Evolutionary conservation across 2,888 invertebrate genomes (phyloP), one percentile per base, ranked within the genome.

Genomic region (Pharmacophagus antenor): DNA sequence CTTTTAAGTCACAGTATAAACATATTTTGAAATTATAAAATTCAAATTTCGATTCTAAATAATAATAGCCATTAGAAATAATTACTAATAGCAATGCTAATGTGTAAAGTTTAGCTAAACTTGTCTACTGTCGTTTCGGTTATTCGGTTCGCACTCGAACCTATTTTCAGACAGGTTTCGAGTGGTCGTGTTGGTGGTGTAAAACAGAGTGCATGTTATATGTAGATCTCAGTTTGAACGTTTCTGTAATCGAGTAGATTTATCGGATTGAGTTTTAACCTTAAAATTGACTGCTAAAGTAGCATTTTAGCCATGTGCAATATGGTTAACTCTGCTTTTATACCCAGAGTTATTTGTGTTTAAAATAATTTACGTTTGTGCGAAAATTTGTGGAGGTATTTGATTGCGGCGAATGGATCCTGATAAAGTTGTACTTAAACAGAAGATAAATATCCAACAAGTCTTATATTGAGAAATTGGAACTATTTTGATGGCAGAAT

Each of bases 401-500:
- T 17, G 27, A 50, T 50, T 55, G 31, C 57, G 27, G 41, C 49
- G 49, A 54, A 59, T 54, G 55, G 49, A 49, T 18, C 17, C 48
- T 50, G 55, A 46, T 50, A 50, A 50, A 50, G 6, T 55, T 27
- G 37, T 54, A 49, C 20, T 25, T 47, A 21, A 23, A 18, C 31
- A 12, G 31, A 27, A 56, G 47, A 52, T 21, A 12, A 42, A 52
- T 52, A 55, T 51, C 22, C n/a, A 46, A 44, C 2, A 15, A 47
- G 49, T 48, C 21, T 42, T 17, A 15, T 51, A 21, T 27, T 12
- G 20, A 51, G 31, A 37, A 8, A 15, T 25, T 42, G 25, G 17
- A 51, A 60, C 49, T 48, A 56, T 52, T 65, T 67, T 42, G 58
- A 68, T 67, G 64, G 65, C 61, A 62, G 60, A 57, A 55, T 56